Evolutionary conservation across 2,888 invertebrate species (phyloP).

Genomic region (Acanthococcus lagerstroemiae): DNA sequence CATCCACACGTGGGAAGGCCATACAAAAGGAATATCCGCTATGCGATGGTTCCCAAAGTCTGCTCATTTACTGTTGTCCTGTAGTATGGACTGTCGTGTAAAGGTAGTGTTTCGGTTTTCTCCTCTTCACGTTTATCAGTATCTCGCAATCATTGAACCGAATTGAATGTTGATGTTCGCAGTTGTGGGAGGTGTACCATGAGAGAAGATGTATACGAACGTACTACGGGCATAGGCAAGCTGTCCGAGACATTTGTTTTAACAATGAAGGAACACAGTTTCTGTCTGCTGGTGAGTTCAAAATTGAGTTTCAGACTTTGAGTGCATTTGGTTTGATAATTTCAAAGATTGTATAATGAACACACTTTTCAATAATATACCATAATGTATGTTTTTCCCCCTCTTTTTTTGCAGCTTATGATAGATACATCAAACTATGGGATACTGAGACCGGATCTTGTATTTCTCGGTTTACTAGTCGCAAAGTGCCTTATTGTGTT

Average conservation of each 20-base stretch:
- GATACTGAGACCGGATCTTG: constrained; percentile 94
- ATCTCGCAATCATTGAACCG: not conserved
- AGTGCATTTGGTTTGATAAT: not conserved
- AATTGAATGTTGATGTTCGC: constrained; percentile 35
- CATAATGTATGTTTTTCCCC: not conserved
- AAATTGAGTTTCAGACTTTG: not conserved
- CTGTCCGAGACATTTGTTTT: constrained; percentile 91
- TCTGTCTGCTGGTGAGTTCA: constrained; percentile 73
- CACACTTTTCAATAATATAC: not conserved
- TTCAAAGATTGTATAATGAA: not conserved
- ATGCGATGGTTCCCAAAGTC: constrained; percentile 90
- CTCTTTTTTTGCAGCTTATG: constrained; percentile 63
- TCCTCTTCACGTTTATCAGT: not conserved
- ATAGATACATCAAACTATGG: constrained; percentile 96
- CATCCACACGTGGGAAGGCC: constrained; percentile 93
- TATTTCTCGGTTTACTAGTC: constrained; percentile 76
- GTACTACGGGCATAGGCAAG: constrained; percentile 92
- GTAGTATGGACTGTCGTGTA: constrained; percentile 92
- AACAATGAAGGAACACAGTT: constrained; percentile 89
- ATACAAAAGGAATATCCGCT: constrained; percentile 90
- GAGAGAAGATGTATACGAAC: constrained; percentile 85
- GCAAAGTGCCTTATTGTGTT: constrained; percentile 95
- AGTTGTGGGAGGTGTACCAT: constrained; percentile 98
- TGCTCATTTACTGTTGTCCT: constrained; percentile 88
- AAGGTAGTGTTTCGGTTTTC: constrained; percentile 51